These are phyloP conservation scores for Lepidurus couesii DNA, from an alignment of 1,140 invertebrate genomes.

Conservation along the genomic window DNA sequence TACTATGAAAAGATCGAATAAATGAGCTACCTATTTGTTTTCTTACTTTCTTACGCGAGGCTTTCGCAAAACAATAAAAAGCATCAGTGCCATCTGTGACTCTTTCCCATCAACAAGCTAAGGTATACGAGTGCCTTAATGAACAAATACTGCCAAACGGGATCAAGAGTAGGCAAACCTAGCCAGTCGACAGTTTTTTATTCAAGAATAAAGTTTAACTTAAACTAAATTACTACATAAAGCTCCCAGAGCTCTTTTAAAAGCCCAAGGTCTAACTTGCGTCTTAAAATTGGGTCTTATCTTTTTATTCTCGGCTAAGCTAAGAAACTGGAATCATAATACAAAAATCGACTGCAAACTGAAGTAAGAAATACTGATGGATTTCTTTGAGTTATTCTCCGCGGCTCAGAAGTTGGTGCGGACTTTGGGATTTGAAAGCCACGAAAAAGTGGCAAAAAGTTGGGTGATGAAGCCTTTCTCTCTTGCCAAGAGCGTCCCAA, in stretches of 20 bases:
- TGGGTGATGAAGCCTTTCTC: slow-evolving; percentile 18
- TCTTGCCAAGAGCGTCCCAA: not conserved
- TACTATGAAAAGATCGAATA: no score
- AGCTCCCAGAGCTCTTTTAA: not conserved
- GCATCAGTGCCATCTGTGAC: no score
- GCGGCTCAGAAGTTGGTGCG: not conserved
- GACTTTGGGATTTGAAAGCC: not conserved
- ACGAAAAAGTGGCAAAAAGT: not conserved
- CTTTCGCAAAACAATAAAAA: no score
- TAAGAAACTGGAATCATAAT: not conserved
- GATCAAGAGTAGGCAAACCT: no score
- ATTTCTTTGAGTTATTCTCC: not conserved
- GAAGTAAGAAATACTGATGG: not conserved
- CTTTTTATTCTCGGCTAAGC: not conserved
- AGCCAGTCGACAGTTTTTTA: no score
- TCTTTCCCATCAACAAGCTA: no score
- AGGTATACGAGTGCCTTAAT: no score
- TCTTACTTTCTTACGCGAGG: no score
- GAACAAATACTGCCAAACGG: no score
- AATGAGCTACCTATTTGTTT: no score
- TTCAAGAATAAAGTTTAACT: no score
- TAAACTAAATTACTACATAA: no score
- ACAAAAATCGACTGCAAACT: not conserved
- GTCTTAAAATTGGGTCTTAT: not conserved
- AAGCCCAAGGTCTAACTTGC: not conserved